These are phyloP conservation scores for Orientallactaga sibirica DNA, from an alignment of 2,797 vertebrate species.

Conservation along the genomic window DNA sequence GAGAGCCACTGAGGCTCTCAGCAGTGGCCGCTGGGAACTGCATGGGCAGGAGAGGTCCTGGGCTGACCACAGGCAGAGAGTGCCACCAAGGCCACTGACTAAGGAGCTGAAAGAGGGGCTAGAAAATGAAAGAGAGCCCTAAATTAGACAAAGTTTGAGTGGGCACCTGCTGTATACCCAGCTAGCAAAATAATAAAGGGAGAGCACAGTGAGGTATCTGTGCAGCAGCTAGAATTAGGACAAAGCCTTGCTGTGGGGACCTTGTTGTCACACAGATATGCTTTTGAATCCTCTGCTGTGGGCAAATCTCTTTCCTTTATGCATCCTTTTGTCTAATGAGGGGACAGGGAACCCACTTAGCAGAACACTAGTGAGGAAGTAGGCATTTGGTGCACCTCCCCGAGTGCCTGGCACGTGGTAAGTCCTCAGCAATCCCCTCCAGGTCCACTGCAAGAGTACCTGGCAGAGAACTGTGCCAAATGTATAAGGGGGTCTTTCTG, in stretches of 20 bases:
- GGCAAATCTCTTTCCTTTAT: background rate
- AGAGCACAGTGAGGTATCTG: background rate
- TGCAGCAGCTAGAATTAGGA: background rate
- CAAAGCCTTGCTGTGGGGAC: rapidly evolving
- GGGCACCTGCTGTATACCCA: background rate
- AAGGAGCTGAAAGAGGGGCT: constrained; percentile 82
- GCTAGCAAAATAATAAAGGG: background rate
- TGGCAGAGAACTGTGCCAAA: background rate
- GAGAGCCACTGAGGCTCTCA: background rate
- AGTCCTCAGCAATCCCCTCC: background rate
- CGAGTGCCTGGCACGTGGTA: background rate
- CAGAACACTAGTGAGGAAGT: background rate
- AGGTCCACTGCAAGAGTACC: background rate
- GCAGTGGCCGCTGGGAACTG: constrained; percentile 19
- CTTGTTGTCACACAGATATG: background rate
- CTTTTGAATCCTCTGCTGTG: background rate
- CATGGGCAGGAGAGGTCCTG: constrained; percentile 69
- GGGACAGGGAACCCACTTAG: background rate
- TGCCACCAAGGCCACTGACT: constrained; percentile 61
- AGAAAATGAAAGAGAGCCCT: constrained; percentile 32
- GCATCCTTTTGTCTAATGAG: background rate
- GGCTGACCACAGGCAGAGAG: constrained; percentile 63
- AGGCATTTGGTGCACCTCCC: background rate
- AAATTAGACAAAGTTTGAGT: background rate
- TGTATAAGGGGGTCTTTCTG: background rate